A percentile compares a stretch with the other conserved stretches of the same genome.
Conservation (phyloP, 1,140 invertebrate genomes). For the Ephestia elutella region DNA sequence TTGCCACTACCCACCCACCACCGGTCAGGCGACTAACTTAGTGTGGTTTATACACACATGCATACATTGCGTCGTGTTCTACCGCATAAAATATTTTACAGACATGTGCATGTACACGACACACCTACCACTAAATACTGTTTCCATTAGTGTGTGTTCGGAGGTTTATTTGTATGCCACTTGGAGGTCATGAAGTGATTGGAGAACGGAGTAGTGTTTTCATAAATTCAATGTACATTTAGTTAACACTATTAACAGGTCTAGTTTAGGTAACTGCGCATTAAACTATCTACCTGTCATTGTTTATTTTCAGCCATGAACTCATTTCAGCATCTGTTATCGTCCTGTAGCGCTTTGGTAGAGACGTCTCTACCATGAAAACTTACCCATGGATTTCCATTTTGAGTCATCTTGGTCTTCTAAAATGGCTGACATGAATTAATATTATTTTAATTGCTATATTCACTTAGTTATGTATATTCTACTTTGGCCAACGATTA, state of each 20-base stretch:
- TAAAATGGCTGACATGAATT: too few species aligned
- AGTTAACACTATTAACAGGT: constrained; percentile 31
- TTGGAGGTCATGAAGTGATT: constrained; percentile 57
- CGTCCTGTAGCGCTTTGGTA: constrained; percentile 13
- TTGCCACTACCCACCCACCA: too few species aligned
- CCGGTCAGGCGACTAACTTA: too few species aligned
- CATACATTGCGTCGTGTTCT: background rate
- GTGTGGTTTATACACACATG: background rate
- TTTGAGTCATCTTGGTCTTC: too few species aligned
- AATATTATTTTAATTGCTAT: too few species aligned
- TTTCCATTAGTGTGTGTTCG: constrained; percentile 31
- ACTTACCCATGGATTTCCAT: too few species aligned
- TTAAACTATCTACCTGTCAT: constrained; percentile 27
- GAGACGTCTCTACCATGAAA: background rate
- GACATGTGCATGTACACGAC: constrained; percentile 45
- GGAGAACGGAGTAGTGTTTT: constrained; percentile 35
- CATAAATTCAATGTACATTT: constrained; percentile 31
- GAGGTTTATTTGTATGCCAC: constrained; percentile 41
- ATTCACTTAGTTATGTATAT: too few species aligned
- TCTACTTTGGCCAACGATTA: too few species aligned
- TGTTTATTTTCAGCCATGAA: constrained; percentile 40
- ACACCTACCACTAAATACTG: constrained; percentile 40
- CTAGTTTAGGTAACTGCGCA: constrained; percentile 17
- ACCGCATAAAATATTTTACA: background rate
- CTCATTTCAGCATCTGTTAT: constrained; percentile 26